Evolutionary conservation across 2,113 vertebrate genomes (phyloP).

Genomic region (Elephas maximus): DNA sequence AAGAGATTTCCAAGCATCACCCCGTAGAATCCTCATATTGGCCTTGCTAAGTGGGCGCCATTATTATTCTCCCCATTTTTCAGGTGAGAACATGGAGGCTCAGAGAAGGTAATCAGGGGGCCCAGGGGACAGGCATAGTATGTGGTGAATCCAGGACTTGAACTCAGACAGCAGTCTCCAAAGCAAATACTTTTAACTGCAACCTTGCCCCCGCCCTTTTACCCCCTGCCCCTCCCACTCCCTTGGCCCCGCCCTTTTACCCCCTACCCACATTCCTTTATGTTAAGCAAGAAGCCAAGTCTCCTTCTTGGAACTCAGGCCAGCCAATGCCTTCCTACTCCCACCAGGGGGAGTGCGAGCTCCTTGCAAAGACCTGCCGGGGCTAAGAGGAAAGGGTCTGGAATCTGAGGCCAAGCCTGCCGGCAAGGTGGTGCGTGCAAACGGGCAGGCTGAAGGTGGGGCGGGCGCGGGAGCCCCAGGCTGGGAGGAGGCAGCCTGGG

Average conservation of each 20-base stretch:
- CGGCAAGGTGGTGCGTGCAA: neutral
- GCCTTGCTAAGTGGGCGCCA: accelerated
- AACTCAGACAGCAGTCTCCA: neutral
- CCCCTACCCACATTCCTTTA: neutral
- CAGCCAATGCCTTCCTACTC: neutral
- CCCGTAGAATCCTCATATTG: accelerated
- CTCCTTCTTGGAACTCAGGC: neutral
- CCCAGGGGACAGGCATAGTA: accelerated
- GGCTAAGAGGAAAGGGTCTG: neutral
- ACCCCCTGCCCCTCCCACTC: neutral
- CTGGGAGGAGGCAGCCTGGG: neutral
- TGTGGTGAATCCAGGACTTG: neutral
- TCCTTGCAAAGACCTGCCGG: neutral
- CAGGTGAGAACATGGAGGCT: neutral
- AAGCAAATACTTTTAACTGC: too few species aligned
- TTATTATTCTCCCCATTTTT: neutral
- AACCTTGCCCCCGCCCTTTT: too few species aligned
- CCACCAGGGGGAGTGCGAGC: constrained; percentile 69
- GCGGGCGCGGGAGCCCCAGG: neutral
- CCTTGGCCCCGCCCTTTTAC: neutral
- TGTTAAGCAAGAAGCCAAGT: neutral
- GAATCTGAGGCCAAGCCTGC: neutral
- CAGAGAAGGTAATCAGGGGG: neutral
- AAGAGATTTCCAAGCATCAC: neutral
- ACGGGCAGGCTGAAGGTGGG: neutral